Evolutionary conservation across 2,113 vertebrate species (phyloP).

Genomic region (Anolis carolinensis): DNA sequence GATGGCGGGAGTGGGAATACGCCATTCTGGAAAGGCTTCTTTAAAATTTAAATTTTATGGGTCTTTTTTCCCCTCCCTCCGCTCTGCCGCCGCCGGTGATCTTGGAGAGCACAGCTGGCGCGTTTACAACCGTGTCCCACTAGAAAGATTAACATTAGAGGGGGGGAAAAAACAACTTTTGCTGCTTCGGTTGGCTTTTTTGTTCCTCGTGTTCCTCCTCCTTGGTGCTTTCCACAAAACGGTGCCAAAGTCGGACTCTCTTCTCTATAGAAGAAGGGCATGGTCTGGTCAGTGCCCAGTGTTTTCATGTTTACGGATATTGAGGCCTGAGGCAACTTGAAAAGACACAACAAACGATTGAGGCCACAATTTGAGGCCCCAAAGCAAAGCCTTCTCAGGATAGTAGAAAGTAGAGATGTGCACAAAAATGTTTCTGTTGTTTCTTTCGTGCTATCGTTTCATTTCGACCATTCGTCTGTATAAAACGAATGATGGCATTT

Average conservation of each 20-base stretch:
- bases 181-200: not conserved
- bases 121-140: not conserved
- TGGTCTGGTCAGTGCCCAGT: too few species aligned
- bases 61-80: not conserved
- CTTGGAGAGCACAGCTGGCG: constrained; percentile 10
- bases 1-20: constrained; percentile 33
- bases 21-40: constrained; percentile 25
- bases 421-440: too few species aligned
- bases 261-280: not conserved
- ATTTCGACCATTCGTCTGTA: too few species aligned
- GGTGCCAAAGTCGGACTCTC: not conserved
- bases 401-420: too few species aligned
- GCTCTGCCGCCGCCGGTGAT: not conserved
- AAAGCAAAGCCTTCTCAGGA: not conserved
- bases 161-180: not conserved
- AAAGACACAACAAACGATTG: too few species aligned
- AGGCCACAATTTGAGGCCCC: not conserved
- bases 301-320: too few species aligned
- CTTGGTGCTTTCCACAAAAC: not conserved
- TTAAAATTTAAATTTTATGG: constrained; percentile 15
- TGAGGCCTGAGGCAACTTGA: too few species aligned
- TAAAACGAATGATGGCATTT: too few species aligned
- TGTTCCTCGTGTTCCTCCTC: not conserved
- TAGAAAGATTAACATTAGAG: constrained; percentile 2
- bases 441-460: too few species aligned